Evolutionary conservation across 2,888 invertebrate genomes (phyloP).

Genomic region (Mythimna vitellina): DNA sequence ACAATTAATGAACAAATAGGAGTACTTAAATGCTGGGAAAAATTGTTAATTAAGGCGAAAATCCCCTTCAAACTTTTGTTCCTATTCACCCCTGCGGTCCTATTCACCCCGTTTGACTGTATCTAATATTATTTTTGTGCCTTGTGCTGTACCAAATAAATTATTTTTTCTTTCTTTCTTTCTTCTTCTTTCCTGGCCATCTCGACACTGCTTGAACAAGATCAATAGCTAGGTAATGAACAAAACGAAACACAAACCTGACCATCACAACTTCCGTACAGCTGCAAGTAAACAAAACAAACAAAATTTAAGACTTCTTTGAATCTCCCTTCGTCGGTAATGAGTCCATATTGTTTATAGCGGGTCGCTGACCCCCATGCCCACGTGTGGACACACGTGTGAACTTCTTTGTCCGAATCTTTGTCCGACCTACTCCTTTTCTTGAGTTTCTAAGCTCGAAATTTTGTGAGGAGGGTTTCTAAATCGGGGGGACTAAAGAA

Average conservation of each 20-base stretch:
- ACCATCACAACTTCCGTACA: conserved; percentile 73
- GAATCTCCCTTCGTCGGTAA: conserved; percentile 67
- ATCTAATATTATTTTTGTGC: too few relatives aligned
- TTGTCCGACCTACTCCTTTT: conserved; percentile 79
- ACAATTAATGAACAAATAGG: too few relatives aligned
- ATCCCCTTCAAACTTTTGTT: too few relatives aligned
- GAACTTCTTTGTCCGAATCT: conserved; percentile 81
- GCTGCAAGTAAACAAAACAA: conserved; percentile 80
- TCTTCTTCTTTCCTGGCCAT: too few relatives aligned
- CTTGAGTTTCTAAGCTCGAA: conserved; percentile 78
- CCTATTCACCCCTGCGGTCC: too few relatives aligned
- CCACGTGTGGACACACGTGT: conserved; percentile 87
- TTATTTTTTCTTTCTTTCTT: too few relatives aligned
- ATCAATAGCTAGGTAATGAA: background rate
- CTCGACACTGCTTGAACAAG: background rate
- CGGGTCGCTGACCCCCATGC: conserved; percentile 78
- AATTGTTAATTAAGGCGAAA: too few relatives aligned
- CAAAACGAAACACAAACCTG: conserved; percentile 51
- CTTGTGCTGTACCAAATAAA: too few relatives aligned
- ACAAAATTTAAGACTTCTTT: conserved; percentile 59
- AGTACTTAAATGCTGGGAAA: too few relatives aligned
- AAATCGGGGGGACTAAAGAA: conserved; percentile 64
- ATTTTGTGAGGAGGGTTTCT: conserved; percentile 81
- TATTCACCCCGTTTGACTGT: too few relatives aligned
- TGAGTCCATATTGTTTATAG: conserved; percentile 80